These are phyloP conservation scores for Heliothis subflexa DNA, from an alignment of 1,140 invertebrate species.

Conservation along the genomic window DNA sequence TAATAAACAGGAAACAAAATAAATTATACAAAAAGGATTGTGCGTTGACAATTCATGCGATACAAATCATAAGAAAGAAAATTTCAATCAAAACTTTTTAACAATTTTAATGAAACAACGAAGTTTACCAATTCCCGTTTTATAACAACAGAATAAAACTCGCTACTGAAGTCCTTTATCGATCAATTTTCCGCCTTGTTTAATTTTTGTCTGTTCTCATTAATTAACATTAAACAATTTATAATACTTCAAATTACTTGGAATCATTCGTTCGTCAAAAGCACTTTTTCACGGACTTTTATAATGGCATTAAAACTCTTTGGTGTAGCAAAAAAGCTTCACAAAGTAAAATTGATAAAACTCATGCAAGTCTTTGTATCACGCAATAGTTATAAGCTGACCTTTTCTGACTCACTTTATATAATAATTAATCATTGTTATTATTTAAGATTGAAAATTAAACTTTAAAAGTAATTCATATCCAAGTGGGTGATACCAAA, in stretches of 20 bases:
- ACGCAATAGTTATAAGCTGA: no score
- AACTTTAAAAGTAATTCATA: no score
- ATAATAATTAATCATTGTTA: no score
- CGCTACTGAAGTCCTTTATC: background rate
- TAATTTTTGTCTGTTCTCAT: background rate
- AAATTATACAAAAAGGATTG: no score
- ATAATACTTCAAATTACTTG: background rate
- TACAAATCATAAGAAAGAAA: background rate
- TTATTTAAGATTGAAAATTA: no score
- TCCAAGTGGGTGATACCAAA: no score
- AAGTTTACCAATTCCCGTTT: background rate
- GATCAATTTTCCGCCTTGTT: constrained; percentile 3
- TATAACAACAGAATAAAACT: background rate
- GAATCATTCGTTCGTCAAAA: background rate
- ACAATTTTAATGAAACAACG: background rate
- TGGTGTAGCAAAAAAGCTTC: no score
- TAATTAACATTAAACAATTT: constrained; percentile 1
- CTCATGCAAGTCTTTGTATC: no score
- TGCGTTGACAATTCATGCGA: background rate
- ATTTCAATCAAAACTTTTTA: background rate
- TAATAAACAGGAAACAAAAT: no score
- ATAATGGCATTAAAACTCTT: no score
- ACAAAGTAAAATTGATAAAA: no score
- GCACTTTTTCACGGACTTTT: background rate
- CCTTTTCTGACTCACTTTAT: no score